Evolutionary conservation across 64 coral and sea anemone species (phyloP).

Genomic region (Platygyra sinensis): DNA sequence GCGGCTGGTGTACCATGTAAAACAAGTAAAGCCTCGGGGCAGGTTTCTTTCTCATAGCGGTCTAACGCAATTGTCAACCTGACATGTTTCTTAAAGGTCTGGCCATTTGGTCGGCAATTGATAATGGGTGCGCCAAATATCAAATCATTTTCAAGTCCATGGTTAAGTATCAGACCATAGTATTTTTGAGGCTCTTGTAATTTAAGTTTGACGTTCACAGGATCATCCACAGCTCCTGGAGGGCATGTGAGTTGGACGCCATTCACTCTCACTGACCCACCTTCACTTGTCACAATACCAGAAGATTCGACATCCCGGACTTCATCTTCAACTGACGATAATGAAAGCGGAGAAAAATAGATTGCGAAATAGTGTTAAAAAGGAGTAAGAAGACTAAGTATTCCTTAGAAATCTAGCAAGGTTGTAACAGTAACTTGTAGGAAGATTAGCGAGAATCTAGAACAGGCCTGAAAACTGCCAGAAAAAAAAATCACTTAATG

Average conservation of each 20-base stretch:
- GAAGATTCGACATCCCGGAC: neutral
- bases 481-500: too few relatives aligned
- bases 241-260: neutral
- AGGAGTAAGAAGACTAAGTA: too few relatives aligned
- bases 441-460: too few relatives aligned
- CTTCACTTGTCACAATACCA: neutral
- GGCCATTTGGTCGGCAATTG: conserved; percentile 17
- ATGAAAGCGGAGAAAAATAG: too few relatives aligned
- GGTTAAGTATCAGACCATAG: neutral
- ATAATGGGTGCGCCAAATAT: conserved; percentile 32
- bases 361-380: too few relatives aligned
- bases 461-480: too few relatives aligned
- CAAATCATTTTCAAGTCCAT: conserved; percentile 3
- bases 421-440: too few relatives aligned
- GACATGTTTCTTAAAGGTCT: neutral
- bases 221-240: neutral
- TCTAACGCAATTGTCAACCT: neutral
- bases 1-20: neutral
- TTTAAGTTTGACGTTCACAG: neutral
- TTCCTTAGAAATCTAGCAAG: too few relatives aligned
- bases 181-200: conserved; percentile 9
- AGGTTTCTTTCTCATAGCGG: neutral
- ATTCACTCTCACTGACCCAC: neutral
- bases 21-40: neutral
- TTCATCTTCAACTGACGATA: too few relatives aligned